Evolutionary conservation across 2,113 vertebrate genomes (phyloP).

Genomic region (Pomatostomus ruficeps): DNA sequence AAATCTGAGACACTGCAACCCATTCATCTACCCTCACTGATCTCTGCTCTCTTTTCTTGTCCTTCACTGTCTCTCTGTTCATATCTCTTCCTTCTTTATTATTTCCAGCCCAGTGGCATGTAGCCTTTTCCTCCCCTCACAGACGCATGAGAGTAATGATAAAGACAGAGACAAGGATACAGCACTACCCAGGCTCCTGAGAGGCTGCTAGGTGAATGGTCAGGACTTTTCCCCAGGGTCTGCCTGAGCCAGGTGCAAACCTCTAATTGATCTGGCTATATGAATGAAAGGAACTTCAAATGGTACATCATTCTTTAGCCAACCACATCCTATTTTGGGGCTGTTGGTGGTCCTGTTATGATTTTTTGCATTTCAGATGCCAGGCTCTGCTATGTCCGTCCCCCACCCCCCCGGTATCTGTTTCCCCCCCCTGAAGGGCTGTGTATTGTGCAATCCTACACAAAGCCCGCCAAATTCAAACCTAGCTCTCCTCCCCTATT

Average conservation of each 20-base stretch:
- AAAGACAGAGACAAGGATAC: background rate
- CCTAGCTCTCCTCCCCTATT: too few species aligned
- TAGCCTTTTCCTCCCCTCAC: background rate
- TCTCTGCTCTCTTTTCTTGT: background rate
- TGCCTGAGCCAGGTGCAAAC: background rate
- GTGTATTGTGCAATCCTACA: too few species aligned
- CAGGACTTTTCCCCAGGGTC: background rate
- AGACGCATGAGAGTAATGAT: background rate
- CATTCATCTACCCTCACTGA: background rate
- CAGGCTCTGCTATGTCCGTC: too few species aligned
- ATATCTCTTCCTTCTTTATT: background rate
- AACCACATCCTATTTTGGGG: background rate
- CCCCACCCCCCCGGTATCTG: too few species aligned
- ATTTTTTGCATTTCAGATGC: background rate
- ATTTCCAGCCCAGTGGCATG: background rate
- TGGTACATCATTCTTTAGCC: background rate
- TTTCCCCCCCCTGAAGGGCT: too few species aligned
- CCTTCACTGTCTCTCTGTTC: background rate
- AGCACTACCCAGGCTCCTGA: background rate
- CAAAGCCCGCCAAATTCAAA: too few species aligned
- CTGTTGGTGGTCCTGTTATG: background rate
- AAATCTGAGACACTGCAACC: background rate
- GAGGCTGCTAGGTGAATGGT: rapidly evolving
- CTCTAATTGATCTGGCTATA: background rate
- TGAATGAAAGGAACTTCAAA: background rate